Evolutionary conservation across 2,888 invertebrate species (phyloP).

Genomic region (Pyrrhosoma nymphula): DNA sequence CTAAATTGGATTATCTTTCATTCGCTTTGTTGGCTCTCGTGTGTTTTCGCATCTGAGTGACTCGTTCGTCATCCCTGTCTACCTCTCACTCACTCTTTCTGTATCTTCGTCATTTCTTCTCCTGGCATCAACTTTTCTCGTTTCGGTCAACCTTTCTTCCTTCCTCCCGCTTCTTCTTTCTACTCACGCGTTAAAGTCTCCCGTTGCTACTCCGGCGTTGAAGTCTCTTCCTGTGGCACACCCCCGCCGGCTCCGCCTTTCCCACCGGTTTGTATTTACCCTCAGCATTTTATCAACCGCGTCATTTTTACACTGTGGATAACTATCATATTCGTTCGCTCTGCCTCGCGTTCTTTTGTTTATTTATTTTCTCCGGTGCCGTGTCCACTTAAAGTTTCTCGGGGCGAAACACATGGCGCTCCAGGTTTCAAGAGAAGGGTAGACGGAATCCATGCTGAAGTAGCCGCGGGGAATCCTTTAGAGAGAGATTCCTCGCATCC

Average conservation of each 20-base stretch:
- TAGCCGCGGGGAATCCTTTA: neutral
- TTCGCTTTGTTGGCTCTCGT: slow-evolving; percentile 41
- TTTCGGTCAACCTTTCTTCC: neutral
- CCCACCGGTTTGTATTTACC: neutral
- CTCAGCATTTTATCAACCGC: neutral
- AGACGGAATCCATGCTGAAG: neutral
- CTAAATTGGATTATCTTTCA: slow-evolving; percentile 67
- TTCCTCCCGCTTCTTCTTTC: neutral
- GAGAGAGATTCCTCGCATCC: neutral
- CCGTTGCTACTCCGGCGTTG: neutral
- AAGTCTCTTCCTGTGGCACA: neutral
- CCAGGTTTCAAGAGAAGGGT: neutral
- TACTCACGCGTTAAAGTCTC: neutral
- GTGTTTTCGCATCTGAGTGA: neutral
- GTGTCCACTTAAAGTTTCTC: neutral
- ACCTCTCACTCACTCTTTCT: too few species aligned
- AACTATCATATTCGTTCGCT: neutral
- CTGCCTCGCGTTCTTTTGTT: neutral
- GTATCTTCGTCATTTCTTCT: neutral
- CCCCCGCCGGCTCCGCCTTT: neutral
- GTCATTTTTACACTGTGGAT: neutral
- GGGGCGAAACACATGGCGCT: neutral
- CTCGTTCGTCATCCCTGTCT: neutral
- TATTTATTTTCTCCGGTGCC: neutral
- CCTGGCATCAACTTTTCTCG: neutral